Evolutionary conservation across 2,797 vertebrate genomes (phyloP).

Genomic region (Eremophila alpestris): DNA sequence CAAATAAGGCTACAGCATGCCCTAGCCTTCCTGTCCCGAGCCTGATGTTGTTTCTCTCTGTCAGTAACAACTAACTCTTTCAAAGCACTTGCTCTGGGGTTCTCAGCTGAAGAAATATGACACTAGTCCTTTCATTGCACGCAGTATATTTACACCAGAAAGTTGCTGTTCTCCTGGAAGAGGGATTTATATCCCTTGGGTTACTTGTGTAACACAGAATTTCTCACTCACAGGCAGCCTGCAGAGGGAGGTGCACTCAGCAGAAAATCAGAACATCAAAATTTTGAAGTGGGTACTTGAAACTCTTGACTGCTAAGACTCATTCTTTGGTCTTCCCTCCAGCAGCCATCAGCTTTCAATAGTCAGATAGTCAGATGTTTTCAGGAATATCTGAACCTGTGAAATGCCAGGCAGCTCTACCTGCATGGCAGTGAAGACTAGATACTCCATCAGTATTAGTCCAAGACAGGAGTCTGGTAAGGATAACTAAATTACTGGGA

Average conservation of each 20-base stretch:
- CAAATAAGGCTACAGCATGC: neutral
- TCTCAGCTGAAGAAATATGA: neutral
- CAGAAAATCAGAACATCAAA: neutral
- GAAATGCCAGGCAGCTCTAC: neutral
- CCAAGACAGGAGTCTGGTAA: neutral
- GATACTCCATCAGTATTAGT: neutral
- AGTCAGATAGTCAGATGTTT: neutral
- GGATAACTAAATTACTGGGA: neutral
- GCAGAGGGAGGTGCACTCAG: neutral
- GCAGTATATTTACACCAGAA: neutral
- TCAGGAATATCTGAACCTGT: neutral
- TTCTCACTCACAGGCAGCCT: accelerated
- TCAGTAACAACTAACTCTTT: neutral
- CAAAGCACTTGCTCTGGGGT: neutral
- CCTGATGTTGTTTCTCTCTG: neutral
- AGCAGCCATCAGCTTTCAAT: neutral
- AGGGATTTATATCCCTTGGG: neutral
- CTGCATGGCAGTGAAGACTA: neutral
- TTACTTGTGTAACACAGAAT: accelerated
- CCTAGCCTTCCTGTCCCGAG: neutral
- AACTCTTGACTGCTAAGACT: neutral
- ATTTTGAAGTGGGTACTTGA: neutral
- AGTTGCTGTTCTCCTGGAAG: neutral
- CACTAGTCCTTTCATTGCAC: neutral
- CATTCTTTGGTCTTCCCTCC: neutral